Evolutionary conservation across 2,888 invertebrate species (phyloP), one percentile per base, ranked within the genome.

Genomic region (Theodoxus fluviatilis): DNA sequence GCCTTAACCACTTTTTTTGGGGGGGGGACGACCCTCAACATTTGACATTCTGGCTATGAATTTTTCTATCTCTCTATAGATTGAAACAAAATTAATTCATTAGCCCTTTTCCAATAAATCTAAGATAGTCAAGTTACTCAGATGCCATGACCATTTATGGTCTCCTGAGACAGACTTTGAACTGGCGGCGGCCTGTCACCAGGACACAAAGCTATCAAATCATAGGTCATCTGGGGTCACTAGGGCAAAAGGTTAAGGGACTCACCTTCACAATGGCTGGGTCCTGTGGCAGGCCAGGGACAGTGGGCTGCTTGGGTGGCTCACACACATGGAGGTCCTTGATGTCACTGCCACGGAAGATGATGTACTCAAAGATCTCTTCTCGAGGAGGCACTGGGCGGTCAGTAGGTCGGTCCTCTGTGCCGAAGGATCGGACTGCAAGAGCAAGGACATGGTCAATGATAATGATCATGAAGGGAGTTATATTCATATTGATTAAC

Each of bases 321-420:
- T 90, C 90, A 85, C 91, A 90, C 67, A 99, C 96, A 87, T 96
- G 92, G 84, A 99, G 95, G 88, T 99, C 98, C 90, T 99, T 99
- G 85, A 99, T 99, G 88, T 99, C 99, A 77, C 95, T 93, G 63
- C 98, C 98, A 79, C 98, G 92, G 89, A 99, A 99, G 80, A 99
- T 91, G 84, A 99, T 99, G 89, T 97, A 99, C 87, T 99, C 98
- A 88, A 98, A 99, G 69, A 98, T 94, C 88, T 99, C 98, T 89
- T 95, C 96, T 88, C 98, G 94, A 28, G 97, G 95, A 68, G 97
- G 94, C 70, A 99, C 96, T 74, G 96, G 96, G 86, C 93, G 94
- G 85, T 95, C 94, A 4, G 97, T 94, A 82, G 96, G 96, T 64
- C 99, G 91, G 86, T 98, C 97, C 89, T 99, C 99, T 49, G 99